Evolutionary conservation across 30 jellyfish, hydroid and myxozoan genomes (phyloP).

Genomic region (Sanderia malayensis): DNA sequence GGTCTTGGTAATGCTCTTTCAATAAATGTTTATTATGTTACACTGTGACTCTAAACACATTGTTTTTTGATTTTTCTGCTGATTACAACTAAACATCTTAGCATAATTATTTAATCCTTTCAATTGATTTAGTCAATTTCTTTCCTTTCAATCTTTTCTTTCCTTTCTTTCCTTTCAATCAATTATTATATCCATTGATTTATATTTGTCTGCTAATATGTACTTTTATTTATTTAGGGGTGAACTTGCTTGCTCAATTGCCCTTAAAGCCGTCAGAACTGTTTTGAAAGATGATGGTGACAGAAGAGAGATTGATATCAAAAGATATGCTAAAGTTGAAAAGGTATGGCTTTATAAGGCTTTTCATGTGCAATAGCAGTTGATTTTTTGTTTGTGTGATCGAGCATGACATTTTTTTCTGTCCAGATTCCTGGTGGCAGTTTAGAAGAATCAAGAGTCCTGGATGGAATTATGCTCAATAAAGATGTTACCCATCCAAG

Average conservation of each 20-base stretch:
- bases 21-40: no score
- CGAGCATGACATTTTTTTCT: no score
- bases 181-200: no score
- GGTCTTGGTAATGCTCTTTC: no score
- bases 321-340: constrained; percentile 93
- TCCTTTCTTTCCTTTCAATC: no score
- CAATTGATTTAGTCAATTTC: no score
- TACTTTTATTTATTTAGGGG: constrained; percentile 43
- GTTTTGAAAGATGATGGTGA: constrained; percentile 73
- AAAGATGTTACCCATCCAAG: constrained; percentile 96
- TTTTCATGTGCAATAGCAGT: neutral
- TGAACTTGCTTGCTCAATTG: constrained; percentile 83
- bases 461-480: constrained; percentile 89
- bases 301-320: constrained; percentile 82
- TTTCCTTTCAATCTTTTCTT: no score
- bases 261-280: constrained; percentile 82
- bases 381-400: neutral
- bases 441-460: constrained; percentile 86
- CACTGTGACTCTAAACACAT: no score
- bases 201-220: neutral
- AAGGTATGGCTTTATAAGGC: constrained; percentile 45
- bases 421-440: constrained; percentile 89
- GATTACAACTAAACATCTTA: no score
- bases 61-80: no score
- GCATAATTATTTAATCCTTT: no score